phyloP scores from a whole-genome alignment of 2,797 vertebrate species.

The Bradypus variegatus region DNA sequence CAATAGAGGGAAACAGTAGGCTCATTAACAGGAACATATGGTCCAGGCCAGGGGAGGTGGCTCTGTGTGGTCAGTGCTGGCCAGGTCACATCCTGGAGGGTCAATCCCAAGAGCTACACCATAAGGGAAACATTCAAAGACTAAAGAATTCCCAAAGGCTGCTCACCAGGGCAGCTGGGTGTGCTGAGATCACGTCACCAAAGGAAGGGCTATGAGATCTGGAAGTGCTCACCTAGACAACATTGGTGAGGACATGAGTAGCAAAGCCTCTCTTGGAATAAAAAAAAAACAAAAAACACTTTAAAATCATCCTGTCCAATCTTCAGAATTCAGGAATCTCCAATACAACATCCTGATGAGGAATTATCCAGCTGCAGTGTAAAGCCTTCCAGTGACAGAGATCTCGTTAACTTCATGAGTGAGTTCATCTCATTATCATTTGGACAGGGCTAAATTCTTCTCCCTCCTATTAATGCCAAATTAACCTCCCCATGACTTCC shows the following conservation, averaged over 20 bases:
- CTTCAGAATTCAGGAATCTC: neutral
- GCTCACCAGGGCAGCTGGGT: neutral
- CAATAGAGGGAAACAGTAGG: neutral
- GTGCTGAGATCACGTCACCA: neutral
- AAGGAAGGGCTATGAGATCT: neutral
- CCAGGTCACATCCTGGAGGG: neutral
- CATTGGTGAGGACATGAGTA: neutral
- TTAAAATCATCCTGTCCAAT: neutral
- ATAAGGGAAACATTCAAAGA: neutral
- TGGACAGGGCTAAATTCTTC: constrained; percentile 5
- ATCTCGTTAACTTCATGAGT: neutral
- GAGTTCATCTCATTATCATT: constrained; percentile 9
- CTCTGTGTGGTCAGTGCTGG: neutral
- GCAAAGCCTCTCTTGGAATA: neutral
- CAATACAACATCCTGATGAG: neutral
- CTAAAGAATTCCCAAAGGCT: neutral
- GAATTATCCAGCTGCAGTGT: neutral
- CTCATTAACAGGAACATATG: neutral
- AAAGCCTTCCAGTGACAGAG: neutral
- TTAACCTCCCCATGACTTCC: neutral
- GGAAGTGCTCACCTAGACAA: neutral
- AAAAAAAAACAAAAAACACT: neutral
- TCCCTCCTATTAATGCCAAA: neutral
- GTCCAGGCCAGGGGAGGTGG: neutral
- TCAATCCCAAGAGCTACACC: neutral